phyloP scores from a whole-genome alignment of 1,140 invertebrate species.

The Drosophila pandora region DNA sequence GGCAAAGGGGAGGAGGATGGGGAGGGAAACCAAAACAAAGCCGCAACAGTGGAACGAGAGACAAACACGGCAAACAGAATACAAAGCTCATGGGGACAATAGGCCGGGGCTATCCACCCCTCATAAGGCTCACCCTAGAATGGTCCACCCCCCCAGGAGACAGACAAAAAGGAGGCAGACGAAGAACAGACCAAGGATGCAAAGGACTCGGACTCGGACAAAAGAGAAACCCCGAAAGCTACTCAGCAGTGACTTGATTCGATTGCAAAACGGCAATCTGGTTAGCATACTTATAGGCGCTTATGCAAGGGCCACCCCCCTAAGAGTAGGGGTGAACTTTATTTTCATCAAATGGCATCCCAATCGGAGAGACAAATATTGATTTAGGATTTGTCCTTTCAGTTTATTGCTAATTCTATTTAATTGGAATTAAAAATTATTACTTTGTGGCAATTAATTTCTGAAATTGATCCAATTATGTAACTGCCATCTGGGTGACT shows the following conservation, averaged over 20 bases:
- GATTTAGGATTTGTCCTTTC: not conserved
- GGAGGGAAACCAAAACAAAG: slow-evolving; percentile 51
- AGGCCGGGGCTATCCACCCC: slow-evolving; percentile 1
- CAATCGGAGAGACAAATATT: not conserved
- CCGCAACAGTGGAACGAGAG: slow-evolving; percentile 8
- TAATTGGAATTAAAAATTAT: not conserved
- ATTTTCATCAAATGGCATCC: not conserved
- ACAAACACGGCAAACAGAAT: slow-evolving; percentile 31
- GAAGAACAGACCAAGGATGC: slow-evolving; percentile 47
- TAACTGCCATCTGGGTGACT: not conserved
- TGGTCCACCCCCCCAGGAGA: not conserved
- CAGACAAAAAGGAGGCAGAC: slow-evolving; percentile 21
- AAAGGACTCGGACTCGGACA: slow-evolving; percentile 9
- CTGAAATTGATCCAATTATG: not conserved
- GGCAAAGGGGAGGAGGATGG: slow-evolving; percentile 1
- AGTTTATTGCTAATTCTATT: not conserved
- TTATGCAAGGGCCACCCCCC: not conserved
- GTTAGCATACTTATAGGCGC: not conserved
- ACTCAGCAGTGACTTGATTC: slow-evolving; percentile 25
- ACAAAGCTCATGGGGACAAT: slow-evolving; percentile 52
- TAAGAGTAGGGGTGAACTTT: not conserved
- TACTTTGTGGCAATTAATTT: not conserved
- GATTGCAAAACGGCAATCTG: not conserved
- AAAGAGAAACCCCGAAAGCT: slow-evolving; percentile 1
- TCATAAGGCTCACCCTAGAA: not conserved